These are phyloP conservation scores for Rhegmatorhina hoffmannsi DNA, from an alignment of 2,113 vertebrate species.

Conservation along the genomic window DNA sequence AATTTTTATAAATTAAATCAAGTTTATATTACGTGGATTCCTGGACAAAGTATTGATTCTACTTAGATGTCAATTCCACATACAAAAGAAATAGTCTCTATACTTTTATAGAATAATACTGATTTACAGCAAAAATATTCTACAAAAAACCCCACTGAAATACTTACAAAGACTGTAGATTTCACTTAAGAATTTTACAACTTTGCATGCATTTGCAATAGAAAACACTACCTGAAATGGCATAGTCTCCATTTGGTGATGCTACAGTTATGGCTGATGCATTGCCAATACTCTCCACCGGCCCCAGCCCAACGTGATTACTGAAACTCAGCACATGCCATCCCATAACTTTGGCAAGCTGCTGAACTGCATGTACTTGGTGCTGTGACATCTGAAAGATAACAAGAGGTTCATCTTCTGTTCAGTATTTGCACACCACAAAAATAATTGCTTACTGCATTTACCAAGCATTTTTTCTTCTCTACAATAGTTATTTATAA, in stretches of 20 bases:
- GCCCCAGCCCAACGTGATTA: conserved; percentile 92
- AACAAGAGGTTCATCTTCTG: background rate
- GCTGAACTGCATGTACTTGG: conserved; percentile 96
- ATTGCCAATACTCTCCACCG: conserved; percentile 94
- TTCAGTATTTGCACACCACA: background rate
- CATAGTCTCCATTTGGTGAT: conserved; percentile 91
- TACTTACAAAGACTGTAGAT: background rate
- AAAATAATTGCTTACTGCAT: background rate
- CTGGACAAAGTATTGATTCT: background rate
- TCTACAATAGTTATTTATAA: background rate
- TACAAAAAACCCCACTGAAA: background rate
- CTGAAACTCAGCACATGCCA: conserved; percentile 98
- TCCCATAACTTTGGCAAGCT: conserved; percentile 98
- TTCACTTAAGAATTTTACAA: background rate
- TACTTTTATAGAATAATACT: background rate
- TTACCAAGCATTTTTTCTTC: background rate
- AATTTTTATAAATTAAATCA: background rate
- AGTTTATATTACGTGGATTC: background rate
- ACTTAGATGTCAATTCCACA: background rate
- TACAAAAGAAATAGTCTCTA: background rate
- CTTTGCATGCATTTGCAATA: background rate
- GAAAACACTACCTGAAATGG: conserved; percentile 86
- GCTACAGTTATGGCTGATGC: conserved; percentile 93
- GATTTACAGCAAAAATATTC: background rate
- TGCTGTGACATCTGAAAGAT: conserved; percentile 95